These are phyloP conservation scores for Melipona bicolor DNA, from an alignment of 2,888 invertebrate genomes.

Conservation along the genomic window DNA sequence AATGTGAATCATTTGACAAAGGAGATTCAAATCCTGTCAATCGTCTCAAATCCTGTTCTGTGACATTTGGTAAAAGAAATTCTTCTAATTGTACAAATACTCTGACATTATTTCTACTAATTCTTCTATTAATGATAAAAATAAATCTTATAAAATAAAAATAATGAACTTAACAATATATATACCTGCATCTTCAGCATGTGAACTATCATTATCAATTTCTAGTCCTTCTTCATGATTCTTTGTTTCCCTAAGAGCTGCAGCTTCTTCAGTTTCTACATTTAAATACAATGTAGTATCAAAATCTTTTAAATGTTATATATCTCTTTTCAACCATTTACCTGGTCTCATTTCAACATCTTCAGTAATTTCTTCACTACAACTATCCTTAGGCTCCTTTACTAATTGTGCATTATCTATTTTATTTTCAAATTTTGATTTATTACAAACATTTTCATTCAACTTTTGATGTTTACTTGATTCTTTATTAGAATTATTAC, in stretches of 20 bases:
- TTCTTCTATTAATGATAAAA: not conserved
- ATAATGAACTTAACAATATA: constrained; percentile 1
- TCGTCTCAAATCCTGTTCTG: not conserved
- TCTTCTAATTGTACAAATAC: not conserved
- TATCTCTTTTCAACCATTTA: constrained; percentile 25
- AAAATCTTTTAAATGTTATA: constrained; percentile 9
- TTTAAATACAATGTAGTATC: constrained; percentile 2
- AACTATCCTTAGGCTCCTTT: constrained; percentile 59
- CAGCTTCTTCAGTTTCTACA: constrained; percentile 20
- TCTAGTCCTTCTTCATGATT: constrained; percentile 44
- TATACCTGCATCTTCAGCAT: constrained; percentile 48
- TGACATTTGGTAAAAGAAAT: not conserved
- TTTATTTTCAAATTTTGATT: constrained; percentile 20
- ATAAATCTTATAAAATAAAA: not conserved
- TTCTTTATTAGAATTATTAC: constrained; percentile 71
- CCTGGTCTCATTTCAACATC: constrained; percentile 42
- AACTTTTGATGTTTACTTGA: constrained; percentile 73
- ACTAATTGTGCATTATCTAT: constrained; percentile 59
- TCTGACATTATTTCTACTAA: not conserved
- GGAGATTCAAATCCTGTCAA: not conserved
- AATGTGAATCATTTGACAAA: constrained; percentile 5
- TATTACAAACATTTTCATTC: constrained; percentile 50
- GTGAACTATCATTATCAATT: constrained; percentile 47
- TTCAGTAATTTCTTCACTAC: constrained; percentile 50
- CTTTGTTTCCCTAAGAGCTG: constrained; percentile 9